Conservation (phyloP, 2,888 invertebrate species). For the Ectemnius cavifrons region DNA sequence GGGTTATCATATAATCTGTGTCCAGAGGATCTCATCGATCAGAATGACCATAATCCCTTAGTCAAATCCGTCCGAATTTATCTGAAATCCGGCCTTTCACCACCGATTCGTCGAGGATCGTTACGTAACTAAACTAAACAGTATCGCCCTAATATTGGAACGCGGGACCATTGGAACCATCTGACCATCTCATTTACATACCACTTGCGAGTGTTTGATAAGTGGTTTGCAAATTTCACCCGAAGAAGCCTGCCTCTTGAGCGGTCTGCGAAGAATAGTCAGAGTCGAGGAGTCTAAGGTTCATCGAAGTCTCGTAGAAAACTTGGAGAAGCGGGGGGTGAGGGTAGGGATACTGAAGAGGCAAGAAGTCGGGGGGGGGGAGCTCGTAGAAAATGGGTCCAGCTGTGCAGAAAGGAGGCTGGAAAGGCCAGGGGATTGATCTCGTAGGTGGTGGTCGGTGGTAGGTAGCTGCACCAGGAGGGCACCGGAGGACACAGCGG, state of each 20-base stretch:
- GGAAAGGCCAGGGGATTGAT: constrained; percentile 20
- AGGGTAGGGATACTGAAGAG: too few species aligned
- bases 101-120: constrained; percentile 15
- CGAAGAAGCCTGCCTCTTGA: too few species aligned
- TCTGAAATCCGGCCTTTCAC: constrained; percentile 31
- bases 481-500: constrained; percentile 53
- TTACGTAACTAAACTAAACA: too few species aligned
- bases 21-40: constrained; percentile 63
- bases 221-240: too few species aligned
- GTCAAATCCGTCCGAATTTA: constrained; percentile 57
- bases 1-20: constrained; percentile 53
- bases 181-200: too few species aligned
- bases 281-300: too few species aligned
- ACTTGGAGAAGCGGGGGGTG: too few species aligned
- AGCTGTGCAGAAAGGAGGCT: constrained; percentile 19
- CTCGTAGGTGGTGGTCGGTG: constrained; percentile 48
- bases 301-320: too few species aligned
- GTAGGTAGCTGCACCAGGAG: constrained; percentile 59
- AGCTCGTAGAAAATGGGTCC: constrained; percentile 25
- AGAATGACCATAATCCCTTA: constrained; percentile 37
- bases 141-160: too few species aligned
- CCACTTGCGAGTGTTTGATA: too few species aligned
- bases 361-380: constrained; percentile 8
- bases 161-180: too few species aligned
- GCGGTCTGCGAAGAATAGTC: too few species aligned